A percentile compares a stretch with the other conserved stretches of the same genome.
Conservation (phyloP, 2,888 invertebrate species). For the Myopa tessellatipennis region DNA sequence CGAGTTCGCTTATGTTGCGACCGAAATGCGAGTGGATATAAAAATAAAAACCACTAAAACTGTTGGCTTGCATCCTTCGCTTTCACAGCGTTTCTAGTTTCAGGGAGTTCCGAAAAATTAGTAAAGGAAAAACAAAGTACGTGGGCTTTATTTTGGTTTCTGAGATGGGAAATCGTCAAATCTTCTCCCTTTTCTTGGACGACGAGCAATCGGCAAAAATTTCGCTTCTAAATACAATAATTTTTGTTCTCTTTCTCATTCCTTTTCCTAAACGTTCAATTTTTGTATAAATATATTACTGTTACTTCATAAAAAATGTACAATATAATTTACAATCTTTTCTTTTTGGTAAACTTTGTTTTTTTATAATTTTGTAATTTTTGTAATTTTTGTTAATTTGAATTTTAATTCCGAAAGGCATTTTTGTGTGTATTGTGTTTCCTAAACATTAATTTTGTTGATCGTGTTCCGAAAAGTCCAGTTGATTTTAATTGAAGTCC, state of each 20-base stretch:
- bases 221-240: conserved; percentile 53
- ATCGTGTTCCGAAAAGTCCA: conserved; percentile 39
- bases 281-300: conserved; percentile 54
- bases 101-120: too few relatives aligned
- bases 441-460: conserved; percentile 62
- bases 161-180: background rate
- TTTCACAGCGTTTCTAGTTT: too few relatives aligned
- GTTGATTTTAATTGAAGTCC: conserved; percentile 43
- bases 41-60: too few relatives aligned
- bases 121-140: too few relatives aligned
- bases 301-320: conserved; percentile 52
- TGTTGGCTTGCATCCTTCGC: too few relatives aligned
- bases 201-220: conserved; percentile 47
- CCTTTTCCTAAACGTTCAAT: conserved; percentile 44
- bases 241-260: conserved; percentile 43
- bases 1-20: too few relatives aligned
- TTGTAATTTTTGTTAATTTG: conserved; percentile 46
- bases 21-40: too few relatives aligned
- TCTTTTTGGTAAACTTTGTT: conserved; percentile 35
- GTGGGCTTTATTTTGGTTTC: too few relatives aligned
- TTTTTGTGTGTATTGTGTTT: conserved; percentile 57
- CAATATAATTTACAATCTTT: conserved; percentile 34
- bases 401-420: conserved; percentile 66
- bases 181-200: background rate
- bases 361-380: conserved; percentile 48